These are phyloP conservation scores for Anarrhichthys ocellatus DNA, from an alignment of 2,113 vertebrate genomes.

Conservation along the genomic window DNA sequence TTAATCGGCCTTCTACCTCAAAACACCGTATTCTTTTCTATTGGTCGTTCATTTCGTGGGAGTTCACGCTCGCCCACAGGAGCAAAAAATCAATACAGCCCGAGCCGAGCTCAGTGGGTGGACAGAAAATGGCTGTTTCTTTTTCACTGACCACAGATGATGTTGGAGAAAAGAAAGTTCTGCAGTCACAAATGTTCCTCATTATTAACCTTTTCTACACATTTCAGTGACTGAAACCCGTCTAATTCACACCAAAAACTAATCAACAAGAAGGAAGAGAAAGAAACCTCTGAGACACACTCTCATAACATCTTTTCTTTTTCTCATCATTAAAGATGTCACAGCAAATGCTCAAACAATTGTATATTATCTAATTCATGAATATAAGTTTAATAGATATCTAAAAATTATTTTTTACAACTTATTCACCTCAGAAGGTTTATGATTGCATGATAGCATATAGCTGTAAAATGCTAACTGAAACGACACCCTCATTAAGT, in stretches of 20 bases:
- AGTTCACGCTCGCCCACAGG: constrained; percentile 53
- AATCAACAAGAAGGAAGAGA: background rate
- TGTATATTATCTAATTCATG: background rate
- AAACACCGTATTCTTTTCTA: constrained; percentile 55
- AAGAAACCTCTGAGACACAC: constrained; percentile 1
- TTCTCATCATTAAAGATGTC: background rate
- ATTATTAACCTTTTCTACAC: constrained; percentile 26
- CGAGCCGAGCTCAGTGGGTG: constrained; percentile 58
- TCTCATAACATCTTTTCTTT: constrained; percentile 16
- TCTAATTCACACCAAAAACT: background rate
- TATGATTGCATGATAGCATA: background rate
- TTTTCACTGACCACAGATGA: constrained; percentile 29
- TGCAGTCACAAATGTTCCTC: constrained; percentile 2
- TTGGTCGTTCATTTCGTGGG: constrained; percentile 71
- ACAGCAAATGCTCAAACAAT: background rate
- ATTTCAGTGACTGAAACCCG: background rate
- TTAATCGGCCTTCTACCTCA: constrained; percentile 56
- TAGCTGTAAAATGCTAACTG: constrained; percentile 11
- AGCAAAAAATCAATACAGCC: constrained; percentile 74
- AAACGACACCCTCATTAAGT: constrained; percentile 39
- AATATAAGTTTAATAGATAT: background rate
- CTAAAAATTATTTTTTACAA: constrained; percentile 1
- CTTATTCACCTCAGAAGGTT: background rate
- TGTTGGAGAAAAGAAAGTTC: constrained; percentile 8
- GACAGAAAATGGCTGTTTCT: constrained; percentile 55